Percentiles rank a stretch among this genome's conserved stretches.
These are phyloP conservation scores for Cyclargus thomasi DNA, from an alignment of 1,140 invertebrate species.

Conservation along the genomic window DNA sequence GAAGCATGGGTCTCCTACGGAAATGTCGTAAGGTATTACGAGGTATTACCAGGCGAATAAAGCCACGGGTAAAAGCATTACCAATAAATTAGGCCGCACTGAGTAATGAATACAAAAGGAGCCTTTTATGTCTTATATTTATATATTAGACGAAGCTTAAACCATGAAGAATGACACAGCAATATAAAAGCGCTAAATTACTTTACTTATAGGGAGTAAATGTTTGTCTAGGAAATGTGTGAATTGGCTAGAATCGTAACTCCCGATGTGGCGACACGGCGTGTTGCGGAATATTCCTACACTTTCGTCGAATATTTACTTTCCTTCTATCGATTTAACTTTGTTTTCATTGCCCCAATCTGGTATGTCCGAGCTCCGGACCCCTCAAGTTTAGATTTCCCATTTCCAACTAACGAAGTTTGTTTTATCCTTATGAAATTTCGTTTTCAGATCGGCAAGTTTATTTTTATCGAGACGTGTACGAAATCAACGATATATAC, in stretches of 20 bases:
- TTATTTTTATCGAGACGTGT: neutral
- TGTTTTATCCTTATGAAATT: constrained; percentile 6
- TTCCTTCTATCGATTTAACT: constrained; percentile 39
- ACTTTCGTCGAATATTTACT: constrained; percentile 32
- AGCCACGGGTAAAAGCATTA: too few species aligned
- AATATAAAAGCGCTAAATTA: too few species aligned
- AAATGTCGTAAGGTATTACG: too few species aligned
- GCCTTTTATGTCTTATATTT: too few species aligned
- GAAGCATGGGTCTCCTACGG: too few species aligned
- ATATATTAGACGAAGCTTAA: too few species aligned
- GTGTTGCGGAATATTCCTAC: constrained; percentile 18
- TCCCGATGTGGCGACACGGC: neutral
- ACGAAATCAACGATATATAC: neutral
- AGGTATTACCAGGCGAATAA: too few species aligned
- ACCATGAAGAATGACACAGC: too few species aligned
- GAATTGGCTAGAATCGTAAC: neutral
- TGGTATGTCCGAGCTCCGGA: constrained; percentile 25
- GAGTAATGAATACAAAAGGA: too few species aligned
- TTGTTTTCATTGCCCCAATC: constrained; percentile 39
- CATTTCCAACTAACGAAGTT: constrained; percentile 16
- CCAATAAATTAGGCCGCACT: too few species aligned
- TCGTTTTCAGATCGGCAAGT: constrained; percentile 1
- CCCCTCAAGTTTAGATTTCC: constrained; percentile 22
- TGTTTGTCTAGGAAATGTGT: neutral
- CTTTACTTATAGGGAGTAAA: neutral